Percentiles rank a stretch among this genome's conserved stretches.
Evolutionary conservation across 2,113 vertebrate genomes (phyloP).

Genomic region (Ciconia stormi): DNA sequence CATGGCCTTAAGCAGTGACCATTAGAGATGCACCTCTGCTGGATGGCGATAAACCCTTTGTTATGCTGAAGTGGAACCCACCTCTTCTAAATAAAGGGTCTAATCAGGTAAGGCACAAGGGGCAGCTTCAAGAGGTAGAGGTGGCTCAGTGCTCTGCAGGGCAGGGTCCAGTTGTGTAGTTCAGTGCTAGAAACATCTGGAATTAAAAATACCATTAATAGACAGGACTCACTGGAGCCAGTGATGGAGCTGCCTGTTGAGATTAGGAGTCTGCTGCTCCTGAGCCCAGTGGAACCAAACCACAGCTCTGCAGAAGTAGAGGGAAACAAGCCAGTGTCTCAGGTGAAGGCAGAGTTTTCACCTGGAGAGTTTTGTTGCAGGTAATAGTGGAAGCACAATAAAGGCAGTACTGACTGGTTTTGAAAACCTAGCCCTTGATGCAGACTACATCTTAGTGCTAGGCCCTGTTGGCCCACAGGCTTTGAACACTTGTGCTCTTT

Average conservation of each 20-base stretch:
- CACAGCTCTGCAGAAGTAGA: not conserved
- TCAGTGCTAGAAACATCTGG: not conserved
- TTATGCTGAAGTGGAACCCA: not conserved
- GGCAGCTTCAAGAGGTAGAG: not conserved
- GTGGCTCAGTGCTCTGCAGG: not conserved
- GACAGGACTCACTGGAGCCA: fast-evolving
- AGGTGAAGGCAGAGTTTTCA: not conserved
- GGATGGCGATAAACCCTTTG: not conserved
- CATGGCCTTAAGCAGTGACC: not conserved
- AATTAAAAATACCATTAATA: not conserved
- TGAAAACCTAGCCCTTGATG: not conserved
- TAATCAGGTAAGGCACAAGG: not conserved
- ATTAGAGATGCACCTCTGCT: not conserved
- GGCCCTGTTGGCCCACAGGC: not conserved
- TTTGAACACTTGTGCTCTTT: not conserved
- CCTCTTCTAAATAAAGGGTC: not conserved
- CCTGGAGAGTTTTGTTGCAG: not conserved
- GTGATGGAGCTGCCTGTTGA: not conserved
- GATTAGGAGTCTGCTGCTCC: not conserved
- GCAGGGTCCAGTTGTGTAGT: not conserved
- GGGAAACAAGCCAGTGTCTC: not conserved
- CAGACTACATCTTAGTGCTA: not conserved
- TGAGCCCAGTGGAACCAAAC: fast-evolving
- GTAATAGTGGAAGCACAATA: not conserved
- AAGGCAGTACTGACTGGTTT: not conserved